phyloP scores from a whole-genome alignment of 2,888 invertebrate genomes.

The Drosophila falleni region DNA sequence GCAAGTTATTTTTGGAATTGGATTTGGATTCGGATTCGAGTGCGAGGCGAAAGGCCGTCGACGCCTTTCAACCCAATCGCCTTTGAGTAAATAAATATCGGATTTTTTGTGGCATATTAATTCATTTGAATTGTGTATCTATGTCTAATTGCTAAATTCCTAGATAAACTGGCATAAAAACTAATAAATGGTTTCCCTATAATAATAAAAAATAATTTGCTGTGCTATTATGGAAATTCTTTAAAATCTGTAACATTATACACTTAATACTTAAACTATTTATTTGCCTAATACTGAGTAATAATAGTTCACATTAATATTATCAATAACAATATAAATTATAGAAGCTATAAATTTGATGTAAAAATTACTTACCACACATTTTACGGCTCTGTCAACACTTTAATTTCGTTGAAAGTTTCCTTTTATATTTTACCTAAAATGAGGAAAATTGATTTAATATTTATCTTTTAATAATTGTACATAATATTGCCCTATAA shows the following conservation, averaged over 20 bases:
- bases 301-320: too few species aligned
- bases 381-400: constrained; percentile 26
- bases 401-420: background rate
- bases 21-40: background rate
- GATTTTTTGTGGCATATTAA: constrained; percentile 12
- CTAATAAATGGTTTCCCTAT: background rate
- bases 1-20: constrained; percentile 54
- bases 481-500: background rate
- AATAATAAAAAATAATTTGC: background rate
- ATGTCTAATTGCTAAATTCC: constrained; percentile 17
- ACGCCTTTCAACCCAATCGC: constrained; percentile 8
- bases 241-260: background rate
- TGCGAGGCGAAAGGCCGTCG: constrained; percentile 41
- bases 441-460: constrained; percentile 8
- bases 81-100: constrained; percentile 16
- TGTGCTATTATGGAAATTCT: background rate
- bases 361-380: constrained; percentile 47
- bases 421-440: background rate
- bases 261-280: background rate
- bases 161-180: background rate
- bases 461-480: background rate
- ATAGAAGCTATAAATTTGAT: background rate
- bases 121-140: constrained; percentile 1
- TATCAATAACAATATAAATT: background rate
- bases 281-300: too few species aligned